These are phyloP conservation scores for Marronus borbonicus DNA, from an alignment of 2,888 invertebrate genomes.

Conservation along the genomic window DNA sequence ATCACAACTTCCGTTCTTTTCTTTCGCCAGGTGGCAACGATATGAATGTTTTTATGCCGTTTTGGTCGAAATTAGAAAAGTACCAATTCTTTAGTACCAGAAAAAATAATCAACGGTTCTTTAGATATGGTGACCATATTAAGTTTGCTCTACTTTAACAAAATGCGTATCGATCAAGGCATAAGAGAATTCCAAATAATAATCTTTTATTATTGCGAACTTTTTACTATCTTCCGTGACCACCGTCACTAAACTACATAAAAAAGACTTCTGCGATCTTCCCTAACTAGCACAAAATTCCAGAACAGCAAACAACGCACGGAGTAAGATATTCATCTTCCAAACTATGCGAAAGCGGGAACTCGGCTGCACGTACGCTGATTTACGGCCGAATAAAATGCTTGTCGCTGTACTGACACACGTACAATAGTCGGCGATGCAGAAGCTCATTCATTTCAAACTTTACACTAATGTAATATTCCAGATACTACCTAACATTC, in stretches of 20 bases:
- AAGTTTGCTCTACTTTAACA: not conserved
- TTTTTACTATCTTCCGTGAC: not conserved
- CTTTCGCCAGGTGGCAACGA: too few species aligned
- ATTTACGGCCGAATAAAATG: slow-evolving; percentile 3
- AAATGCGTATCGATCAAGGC: not conserved
- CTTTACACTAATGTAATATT: not conserved
- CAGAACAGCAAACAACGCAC: not conserved
- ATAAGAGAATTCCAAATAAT: not conserved
- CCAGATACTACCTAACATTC: not conserved
- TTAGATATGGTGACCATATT: not conserved
- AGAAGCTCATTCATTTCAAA: slow-evolving; percentile 1
- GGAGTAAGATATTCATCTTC: not conserved
- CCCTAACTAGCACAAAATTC: not conserved
- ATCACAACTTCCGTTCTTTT: too few species aligned
- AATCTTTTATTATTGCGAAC: not conserved
- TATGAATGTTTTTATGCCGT: too few species aligned
- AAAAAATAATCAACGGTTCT: not conserved
- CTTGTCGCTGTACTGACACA: not conserved
- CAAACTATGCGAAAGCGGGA: not conserved
- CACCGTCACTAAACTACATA: not conserved
- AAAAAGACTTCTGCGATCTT: not conserved
- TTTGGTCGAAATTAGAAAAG: too few species aligned
- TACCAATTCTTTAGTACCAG: too few species aligned
- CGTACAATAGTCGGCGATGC: not conserved
- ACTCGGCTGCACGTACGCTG: not conserved